Base-by-base conservation (phyloP, 37 sponge, comb jelly and placozoan genomes). In the Halichondria panicea region DNA sequence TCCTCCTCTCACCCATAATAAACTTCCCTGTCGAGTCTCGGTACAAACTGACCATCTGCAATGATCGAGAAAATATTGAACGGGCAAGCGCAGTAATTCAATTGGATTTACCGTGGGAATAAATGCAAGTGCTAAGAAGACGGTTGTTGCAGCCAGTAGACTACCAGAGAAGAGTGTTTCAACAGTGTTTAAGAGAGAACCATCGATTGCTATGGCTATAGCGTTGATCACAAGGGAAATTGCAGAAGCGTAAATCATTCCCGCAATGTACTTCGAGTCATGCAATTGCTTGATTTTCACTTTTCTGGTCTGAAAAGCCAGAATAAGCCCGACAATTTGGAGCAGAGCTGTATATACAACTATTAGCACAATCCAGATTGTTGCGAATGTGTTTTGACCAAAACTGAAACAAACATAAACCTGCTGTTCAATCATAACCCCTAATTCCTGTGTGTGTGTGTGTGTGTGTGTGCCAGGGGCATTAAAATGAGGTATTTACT, bases 221-320 rank as follows among this genome's bases (percentile, higher is more conserved):
- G 56, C 73, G 7, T 65, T 5, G 35, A 46, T 66, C 25, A 72
- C 74, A 5, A 81, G 21, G 11, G 38, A 39, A 0, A 81, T 62
- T 37, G 65, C 72, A 36, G 72, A 48, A 28, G 72, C 63, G 65
- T 81, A 81, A 40, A 81, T 48, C 7, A 81, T 60, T n/a, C 46
- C 65, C 37, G 74, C 71, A 46, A 81, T 67, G 33, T 32, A 43
- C 73, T 81, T 81, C 13, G 82, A 81, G 64, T 81, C 82, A 72
- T 81, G 72, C n/a, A 81, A 43, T 32, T 40, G 15, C 21, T 43
- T 60, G 31, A 81, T 72, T 28, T 46, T 72, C 50, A 81, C 82
- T 81, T 72, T 71, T 25, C 82, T 33, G 3, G 67, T 81, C 43
- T 81, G 72, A n/a, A 81, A 36, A 52, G 73, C 73, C 1, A 81